Evolutionary conservation across 2,113 vertebrate genomes (phyloP).

Genomic region (Laticauda colubrina): DNA sequence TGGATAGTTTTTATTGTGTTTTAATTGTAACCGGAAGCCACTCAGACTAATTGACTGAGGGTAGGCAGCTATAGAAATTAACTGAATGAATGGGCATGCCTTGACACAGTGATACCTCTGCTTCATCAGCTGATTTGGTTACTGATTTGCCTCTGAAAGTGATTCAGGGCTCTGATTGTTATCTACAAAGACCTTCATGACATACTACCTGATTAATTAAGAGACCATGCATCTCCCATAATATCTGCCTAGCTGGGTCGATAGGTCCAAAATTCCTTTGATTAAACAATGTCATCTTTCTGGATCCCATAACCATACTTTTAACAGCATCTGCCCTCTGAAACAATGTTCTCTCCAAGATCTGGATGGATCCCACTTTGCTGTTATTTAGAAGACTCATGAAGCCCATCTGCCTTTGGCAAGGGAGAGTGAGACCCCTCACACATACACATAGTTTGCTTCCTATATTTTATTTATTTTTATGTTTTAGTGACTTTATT

Average conservation of each 20-base stretch:
- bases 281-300: not conserved
- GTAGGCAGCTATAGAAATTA: too few relatives aligned
- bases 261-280: not conserved
- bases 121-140: not conserved
- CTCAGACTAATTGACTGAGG: too few relatives aligned
- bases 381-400: not conserved
- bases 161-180: not conserved
- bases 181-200: not conserved
- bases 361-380: not conserved
- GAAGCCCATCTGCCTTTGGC: not conserved
- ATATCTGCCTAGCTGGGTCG: not conserved
- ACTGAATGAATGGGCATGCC: too few relatives aligned
- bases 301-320: not conserved
- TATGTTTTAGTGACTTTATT: not conserved
- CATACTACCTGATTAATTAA: not conserved
- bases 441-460: not conserved
- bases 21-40: too few relatives aligned
- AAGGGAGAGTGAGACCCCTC: not conserved
- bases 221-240: not conserved
- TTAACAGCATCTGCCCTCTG: not conserved
- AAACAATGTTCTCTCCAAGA: not conserved
- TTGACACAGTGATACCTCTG: not conserved
- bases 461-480: not conserved
- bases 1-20: too few relatives aligned
- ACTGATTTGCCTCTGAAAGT: not conserved